Base-by-base conservation (phyloP, 2,888 invertebrate species). In the Muschampia plurimacula region DNA sequence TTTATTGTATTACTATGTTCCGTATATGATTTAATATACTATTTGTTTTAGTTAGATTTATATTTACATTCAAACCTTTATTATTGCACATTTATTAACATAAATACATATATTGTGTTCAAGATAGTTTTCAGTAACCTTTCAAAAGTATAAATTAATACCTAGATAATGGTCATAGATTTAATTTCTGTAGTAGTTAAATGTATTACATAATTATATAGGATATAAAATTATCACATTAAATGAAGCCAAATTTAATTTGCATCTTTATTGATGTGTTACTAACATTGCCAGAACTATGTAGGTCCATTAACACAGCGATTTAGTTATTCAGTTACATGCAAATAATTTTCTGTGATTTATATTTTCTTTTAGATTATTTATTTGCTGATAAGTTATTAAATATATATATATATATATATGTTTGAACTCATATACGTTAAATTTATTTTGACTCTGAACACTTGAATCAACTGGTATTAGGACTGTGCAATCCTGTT, bases 351-450 rank as follows among this genome's bases (percentile, higher is more conserved):
- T 49, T 22, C 60, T 68, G 68, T 68, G 68, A 68, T 67, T 60
- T n/a, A 46, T 69, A 36, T 44, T 68, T 68, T 36, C 67, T 68
- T 60, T 60, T 68, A 68, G 46, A 68, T 46, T 68, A 68, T 68
- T 67, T 68, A 68, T 68, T 46, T 60, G 28, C 62, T 62, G 28
- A 62, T 69, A 69, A 62, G 60, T 49, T 69, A 69, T 67, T 55
- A 57, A 28, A 57, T 15, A 12, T 55, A 32, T 57, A 67, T n/a
- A n/a, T n/a, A n/a, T n/a, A n/a, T 13, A 6, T 41, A 41, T 32
- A 22, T 60, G 15, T 67, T 67, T 67, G 39, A 57, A 66, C 64
- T 64, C 44, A 22, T 63, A 63, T 41, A 22, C 32, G 46, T 64
- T 10, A 28, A 57, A 64, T 41, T 63, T 5, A n/a, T 41, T 15